These are phyloP conservation scores for Mugil cephalus DNA, from an alignment of 2,113 vertebrate genomes.

Conservation along the genomic window DNA sequence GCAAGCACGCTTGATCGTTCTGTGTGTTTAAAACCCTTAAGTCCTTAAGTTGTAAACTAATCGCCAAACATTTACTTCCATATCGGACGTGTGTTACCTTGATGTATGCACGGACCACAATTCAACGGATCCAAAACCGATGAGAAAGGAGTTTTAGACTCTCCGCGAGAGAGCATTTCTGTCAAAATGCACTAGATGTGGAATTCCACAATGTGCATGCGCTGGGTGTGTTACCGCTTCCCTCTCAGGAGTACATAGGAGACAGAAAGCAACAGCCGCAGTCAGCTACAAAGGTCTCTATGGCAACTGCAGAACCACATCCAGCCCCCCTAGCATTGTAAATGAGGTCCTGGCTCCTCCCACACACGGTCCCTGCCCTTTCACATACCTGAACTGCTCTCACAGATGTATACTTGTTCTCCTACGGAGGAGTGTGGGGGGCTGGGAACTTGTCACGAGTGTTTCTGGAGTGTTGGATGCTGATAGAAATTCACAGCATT, in stretches of 20 bases:
- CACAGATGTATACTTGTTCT: background rate
- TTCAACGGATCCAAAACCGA: conserved; percentile 19
- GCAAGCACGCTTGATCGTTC: background rate
- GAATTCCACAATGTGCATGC: conserved; percentile 34
- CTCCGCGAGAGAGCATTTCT: conserved; percentile 1
- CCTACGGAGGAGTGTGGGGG: background rate
- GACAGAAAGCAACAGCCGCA: conserved; percentile 37
- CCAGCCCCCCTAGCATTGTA: conserved; percentile 42
- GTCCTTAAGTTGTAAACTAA: background rate
- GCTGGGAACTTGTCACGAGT: background rate
- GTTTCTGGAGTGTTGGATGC: conserved; percentile 11
- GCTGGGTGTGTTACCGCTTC: conserved; percentile 26
- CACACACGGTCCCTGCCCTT: conserved; percentile 35
- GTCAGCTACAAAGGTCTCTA: conserved; percentile 70
- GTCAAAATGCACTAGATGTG: conserved; percentile 33
- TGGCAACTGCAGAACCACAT: conserved; percentile 62
- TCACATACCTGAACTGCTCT: conserved; percentile 37
- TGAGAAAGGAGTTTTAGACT: conserved; percentile 6
- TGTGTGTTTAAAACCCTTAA: background rate
- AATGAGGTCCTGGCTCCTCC: conserved; percentile 63
- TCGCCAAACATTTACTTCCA: background rate
- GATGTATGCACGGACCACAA: background rate
- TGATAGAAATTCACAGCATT: background rate
- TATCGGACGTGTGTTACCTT: conserved; percentile 40
- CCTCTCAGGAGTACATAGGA: conserved; percentile 43